Conservation (phyloP, 2,888 invertebrate genomes). For the Halictus ligatus region DNA sequence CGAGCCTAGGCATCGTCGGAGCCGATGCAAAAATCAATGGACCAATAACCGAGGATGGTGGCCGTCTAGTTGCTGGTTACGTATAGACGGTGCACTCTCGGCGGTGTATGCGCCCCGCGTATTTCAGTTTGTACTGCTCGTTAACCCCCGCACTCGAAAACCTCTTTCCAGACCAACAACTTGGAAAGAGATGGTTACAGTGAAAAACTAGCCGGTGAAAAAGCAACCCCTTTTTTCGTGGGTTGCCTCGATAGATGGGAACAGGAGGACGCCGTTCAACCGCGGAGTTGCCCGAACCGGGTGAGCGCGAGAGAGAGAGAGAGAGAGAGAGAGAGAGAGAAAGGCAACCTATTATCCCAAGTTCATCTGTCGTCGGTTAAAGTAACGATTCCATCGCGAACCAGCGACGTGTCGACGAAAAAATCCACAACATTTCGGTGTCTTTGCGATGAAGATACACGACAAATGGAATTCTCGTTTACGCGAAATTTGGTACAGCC, state of each 20-base stretch:
- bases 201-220: constrained; percentile 31
- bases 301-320: not conserved
- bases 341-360: not conserved
- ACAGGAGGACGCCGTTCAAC: not conserved
- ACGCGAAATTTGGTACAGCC: not conserved
- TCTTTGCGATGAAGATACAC: not conserved
- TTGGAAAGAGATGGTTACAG: constrained; percentile 43
- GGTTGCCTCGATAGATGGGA: constrained; percentile 4
- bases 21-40: constrained; percentile 76
- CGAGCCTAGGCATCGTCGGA: constrained; percentile 62
- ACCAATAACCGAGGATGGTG: constrained; percentile 72
- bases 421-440: not conserved
- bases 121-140: constrained; percentile 53
- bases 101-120: constrained; percentile 35
- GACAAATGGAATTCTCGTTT: not conserved
- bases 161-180: constrained; percentile 62
- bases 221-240: not conserved
- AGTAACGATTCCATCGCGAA: not conserved
- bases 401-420: not conserved
- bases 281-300: not conserved
- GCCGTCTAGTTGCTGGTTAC: constrained; percentile 49
- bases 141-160: constrained; percentile 56
- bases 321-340: not conserved
- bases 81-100: constrained; percentile 29
- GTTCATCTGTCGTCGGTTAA: constrained; percentile 4